These are phyloP conservation scores for Morpho helenor DNA, from an alignment of 2,888 invertebrate genomes.

Conservation along the genomic window DNA sequence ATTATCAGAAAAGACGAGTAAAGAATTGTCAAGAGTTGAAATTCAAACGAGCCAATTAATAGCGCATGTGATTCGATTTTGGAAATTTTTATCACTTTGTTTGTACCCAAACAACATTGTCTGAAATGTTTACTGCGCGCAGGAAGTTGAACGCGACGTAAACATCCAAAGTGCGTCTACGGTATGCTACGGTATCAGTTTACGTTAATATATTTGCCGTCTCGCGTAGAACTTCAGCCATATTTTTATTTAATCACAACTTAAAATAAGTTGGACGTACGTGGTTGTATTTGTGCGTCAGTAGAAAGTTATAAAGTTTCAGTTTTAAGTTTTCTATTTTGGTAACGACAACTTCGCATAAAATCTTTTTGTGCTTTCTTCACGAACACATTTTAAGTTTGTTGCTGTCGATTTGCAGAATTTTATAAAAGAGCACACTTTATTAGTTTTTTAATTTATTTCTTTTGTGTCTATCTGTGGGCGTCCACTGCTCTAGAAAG, in stretches of 20 bases:
- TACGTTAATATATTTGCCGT: conserved; percentile 25
- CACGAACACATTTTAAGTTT: too few relatives aligned
- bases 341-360: conserved; percentile 1
- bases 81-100: conserved; percentile 48
- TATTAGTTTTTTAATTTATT: too few relatives aligned
- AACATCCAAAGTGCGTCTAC: conserved; percentile 33
- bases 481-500: too few relatives aligned
- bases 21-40: conserved; percentile 31
- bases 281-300: conserved; percentile 10
- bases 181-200: conserved; percentile 19
- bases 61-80: conserved; percentile 57
- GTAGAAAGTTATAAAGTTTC: conserved; percentile 10
- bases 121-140: conserved; percentile 28
- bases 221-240: conserved; percentile 23
- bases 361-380: too few relatives aligned
- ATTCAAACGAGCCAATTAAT: conserved; percentile 50
- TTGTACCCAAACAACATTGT: conserved; percentile 35
- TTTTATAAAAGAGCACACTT: too few relatives aligned
- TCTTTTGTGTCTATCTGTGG: too few relatives aligned
- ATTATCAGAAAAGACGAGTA: neutral
- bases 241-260: conserved; percentile 27
- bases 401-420: too few relatives aligned
- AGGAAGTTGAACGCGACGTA: conserved; percentile 36
- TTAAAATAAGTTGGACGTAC: conserved; percentile 23
- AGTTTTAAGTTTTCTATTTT: neutral